phyloP scores from a whole-genome alignment of 2,113 vertebrate species.

The Saguinus imperator region DNA sequence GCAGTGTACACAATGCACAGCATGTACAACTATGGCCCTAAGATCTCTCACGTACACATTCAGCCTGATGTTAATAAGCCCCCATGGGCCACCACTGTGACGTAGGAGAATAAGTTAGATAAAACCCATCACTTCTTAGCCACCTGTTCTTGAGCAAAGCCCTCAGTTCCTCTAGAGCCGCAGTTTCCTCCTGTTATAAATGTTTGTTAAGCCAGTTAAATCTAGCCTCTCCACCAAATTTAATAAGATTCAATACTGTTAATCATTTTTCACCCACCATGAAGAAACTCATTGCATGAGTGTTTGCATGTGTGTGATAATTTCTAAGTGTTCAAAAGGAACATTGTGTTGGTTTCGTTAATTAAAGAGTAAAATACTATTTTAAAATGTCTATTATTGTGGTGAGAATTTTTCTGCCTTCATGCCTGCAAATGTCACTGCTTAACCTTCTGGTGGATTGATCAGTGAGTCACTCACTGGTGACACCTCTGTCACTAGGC shows the following conservation, averaged over 20 bases:
- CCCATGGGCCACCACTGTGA: not conserved
- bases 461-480: not conserved
- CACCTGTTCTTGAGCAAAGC: not conserved
- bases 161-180: not conserved
- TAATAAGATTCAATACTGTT: not conserved
- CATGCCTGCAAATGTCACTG: not conserved
- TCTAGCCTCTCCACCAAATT: not conserved
- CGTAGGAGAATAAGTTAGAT: not conserved
- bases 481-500: not conserved
- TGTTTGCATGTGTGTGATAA: not conserved
- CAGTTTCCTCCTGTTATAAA: not conserved
- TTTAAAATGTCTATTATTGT: not conserved
- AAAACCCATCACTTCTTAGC: not conserved
- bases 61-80: not conserved
- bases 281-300: not conserved
- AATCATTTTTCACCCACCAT: not conserved
- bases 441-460: not conserved
- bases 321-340: conserved; percentile 38
- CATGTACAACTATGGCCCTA: fast-evolving
- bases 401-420: not conserved
- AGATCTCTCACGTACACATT: not conserved
- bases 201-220: not conserved
- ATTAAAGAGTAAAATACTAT: not conserved
- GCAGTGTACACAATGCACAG: fast-evolving
- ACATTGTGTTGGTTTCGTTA: not conserved